Evolutionary conservation across 2,888 invertebrate genomes (phyloP).

Genomic region (Spodoptera littoralis): DNA sequence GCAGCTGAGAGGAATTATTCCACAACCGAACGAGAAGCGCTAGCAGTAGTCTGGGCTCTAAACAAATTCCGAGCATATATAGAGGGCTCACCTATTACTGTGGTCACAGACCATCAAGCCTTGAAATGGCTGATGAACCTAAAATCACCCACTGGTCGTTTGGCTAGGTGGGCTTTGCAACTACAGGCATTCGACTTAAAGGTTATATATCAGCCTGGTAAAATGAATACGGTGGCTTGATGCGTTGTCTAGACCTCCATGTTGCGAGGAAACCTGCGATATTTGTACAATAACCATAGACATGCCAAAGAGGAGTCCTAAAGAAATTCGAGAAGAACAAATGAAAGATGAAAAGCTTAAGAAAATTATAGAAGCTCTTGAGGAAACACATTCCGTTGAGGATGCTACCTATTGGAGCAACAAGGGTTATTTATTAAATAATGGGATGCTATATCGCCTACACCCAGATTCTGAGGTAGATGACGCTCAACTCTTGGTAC

Average conservation of each 20-base stretch:
- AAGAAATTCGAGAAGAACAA: constrained; percentile 24
- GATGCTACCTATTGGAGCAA: constrained; percentile 24
- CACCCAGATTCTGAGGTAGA: constrained; percentile 16
- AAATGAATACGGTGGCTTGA: constrained; percentile 26
- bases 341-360: constrained; percentile 1
- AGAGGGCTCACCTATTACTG: constrained; percentile 3
- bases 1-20: constrained; percentile 17
- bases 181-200: constrained; percentile 17
- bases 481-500: constrained; percentile 25
- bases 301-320: constrained; percentile 13
- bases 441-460: constrained; percentile 24
- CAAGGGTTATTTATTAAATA: constrained; percentile 29
- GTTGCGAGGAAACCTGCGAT: constrained; percentile 10
- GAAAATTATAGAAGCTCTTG: constrained; percentile 10
- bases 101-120: constrained; percentile 20
- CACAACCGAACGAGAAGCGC: constrained; percentile 15
- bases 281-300: constrained; percentile 17
- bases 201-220: constrained; percentile 18
- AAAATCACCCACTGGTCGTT: constrained; percentile 12
- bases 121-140: constrained; percentile 13
- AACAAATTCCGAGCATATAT: constrained; percentile 23
- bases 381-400: neutral
- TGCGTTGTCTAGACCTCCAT: constrained; percentile 15
- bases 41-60: constrained; percentile 23
- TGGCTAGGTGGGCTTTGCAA: constrained; percentile 23